Evolutionary conservation across 1,140 invertebrate species (phyloP), one percentile per base, ranked within the genome.

Genomic region (Frieseomelitta varia): DNA sequence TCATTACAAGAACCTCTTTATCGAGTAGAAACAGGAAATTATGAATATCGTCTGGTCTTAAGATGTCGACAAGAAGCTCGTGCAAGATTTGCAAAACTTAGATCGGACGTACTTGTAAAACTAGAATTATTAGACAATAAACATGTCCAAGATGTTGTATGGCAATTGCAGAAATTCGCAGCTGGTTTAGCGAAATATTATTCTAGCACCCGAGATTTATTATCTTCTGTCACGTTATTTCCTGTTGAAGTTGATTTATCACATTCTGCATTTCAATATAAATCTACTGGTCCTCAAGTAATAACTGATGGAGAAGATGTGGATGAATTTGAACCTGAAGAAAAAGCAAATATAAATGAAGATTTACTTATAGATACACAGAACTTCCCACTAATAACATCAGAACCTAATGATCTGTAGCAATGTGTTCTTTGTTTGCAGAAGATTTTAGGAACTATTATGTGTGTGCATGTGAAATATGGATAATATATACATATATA

Each of bases 21-120:
- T 93, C 96, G 99, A 65, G 98, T 99, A 0, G 99, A 99, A 95
- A 99, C 99, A 12, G 99, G 99, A 77, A 99, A 99, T 94, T 99
- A 99, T 95, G 99, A 99, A 94, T 99, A 99, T 93, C 97, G 99
- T 87, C 94, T 99, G 76, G 97, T 99, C 63, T 94, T 99, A 12
- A 96, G 99, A 76, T 99, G 99, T 95, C 96, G 99, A 53, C 99
- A 99, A 95, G 98, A 99, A 88, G 99, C 99, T 0, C 95, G 99
- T 84, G 95, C 95, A 0, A 97, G 97, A 91, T 99, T 99, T 95
- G 99, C 99, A 24, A 97, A 98, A 89, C 95, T 99, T 47, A 95
- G 99, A 72, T 97, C 98, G 0, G 99, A 99, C 95, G 99, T 99
- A 0, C 95, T 99, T 11, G 98, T 99, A 0, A 99, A 99, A 95